A percentile compares a stretch with the other conserved stretches of the same genome.
Conservation (phyloP, 2,113 vertebrate genomes). For the Hemicordylus capensis region DNA sequence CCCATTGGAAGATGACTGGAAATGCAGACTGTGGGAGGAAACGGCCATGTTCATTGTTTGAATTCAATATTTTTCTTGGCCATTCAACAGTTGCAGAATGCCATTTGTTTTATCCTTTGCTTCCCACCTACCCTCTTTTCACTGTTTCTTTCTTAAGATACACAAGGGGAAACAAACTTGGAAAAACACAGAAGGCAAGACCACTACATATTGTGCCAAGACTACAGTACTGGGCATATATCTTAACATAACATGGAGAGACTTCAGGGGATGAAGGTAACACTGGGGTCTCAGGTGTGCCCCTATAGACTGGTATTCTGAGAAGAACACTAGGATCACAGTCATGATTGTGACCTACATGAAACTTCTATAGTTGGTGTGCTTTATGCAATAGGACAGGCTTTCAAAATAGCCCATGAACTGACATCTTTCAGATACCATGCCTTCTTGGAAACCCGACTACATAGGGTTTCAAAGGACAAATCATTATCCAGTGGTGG, state of each 20-base stretch:
- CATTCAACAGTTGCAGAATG: slow-evolving; percentile 53
- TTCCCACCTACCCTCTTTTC: slow-evolving; percentile 13
- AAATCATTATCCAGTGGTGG: not conserved
- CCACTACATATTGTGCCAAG: slow-evolving; percentile 16
- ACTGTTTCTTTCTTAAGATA: slow-evolving; percentile 46
- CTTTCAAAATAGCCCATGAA: not conserved
- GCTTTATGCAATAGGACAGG: not conserved
- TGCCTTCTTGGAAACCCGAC: not conserved
- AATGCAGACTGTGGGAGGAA: slow-evolving; percentile 79
- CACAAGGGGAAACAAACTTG: slow-evolving; percentile 20
- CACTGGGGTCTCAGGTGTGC: not conserved
- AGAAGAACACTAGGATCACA: not conserved
- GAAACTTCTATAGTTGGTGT: not conserved
- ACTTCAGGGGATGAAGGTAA: not conserved
- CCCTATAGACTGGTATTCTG: not conserved
- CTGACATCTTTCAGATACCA: no score
- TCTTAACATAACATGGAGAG: not conserved
- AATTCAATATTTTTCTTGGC: slow-evolving; percentile 79
- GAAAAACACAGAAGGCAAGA: slow-evolving; percentile 42
- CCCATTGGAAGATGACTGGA: slow-evolving; percentile 68
- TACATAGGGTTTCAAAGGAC: not conserved
- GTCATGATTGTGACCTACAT: not conserved
- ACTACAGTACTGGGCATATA: slow-evolving; percentile 3
- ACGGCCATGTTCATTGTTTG: slow-evolving; percentile 75
- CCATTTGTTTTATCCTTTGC: slow-evolving; percentile 50